A percentile compares a stretch with the other conserved stretches of the same genome.
Conservation (phyloP, 2,113 vertebrate genomes). For the Ictalurus punctatus region DNA sequence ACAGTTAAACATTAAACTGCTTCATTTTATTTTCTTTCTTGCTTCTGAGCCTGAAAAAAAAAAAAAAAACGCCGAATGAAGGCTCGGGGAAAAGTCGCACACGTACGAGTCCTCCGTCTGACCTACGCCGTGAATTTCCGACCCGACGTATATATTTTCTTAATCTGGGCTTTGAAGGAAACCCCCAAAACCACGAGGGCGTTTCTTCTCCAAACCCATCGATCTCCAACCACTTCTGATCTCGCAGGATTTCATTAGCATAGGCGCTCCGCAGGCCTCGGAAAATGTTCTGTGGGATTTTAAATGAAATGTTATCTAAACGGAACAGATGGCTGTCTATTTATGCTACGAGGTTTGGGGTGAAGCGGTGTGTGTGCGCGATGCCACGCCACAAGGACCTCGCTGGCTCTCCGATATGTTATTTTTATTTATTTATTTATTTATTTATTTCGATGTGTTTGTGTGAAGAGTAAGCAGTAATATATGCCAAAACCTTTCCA, state of each 20-base stretch:
- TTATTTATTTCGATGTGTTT: conserved; percentile 6
- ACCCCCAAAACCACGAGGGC: conserved; percentile 71
- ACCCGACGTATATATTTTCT: conserved; percentile 56
- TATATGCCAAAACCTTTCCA: conserved; percentile 18
- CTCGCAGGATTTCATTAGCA: conserved; percentile 62
- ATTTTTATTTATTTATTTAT: conserved; percentile 22
- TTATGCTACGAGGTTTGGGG: conserved; percentile 42
- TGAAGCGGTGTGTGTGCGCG: not conserved
- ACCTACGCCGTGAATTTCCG: conserved; percentile 62
- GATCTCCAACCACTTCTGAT: conserved; percentile 72
- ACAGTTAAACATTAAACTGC: not conserved
- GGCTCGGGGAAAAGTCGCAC: not conserved
- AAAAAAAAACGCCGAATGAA: conserved; percentile 50
- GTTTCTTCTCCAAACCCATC: conserved; percentile 64
- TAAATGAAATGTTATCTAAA: conserved; percentile 43
- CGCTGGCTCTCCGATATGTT: conserved; percentile 11
- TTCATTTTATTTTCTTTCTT: not conserved
- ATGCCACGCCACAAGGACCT: conserved; percentile 39
- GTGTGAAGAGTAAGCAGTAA: not conserved
- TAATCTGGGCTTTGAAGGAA: conserved; percentile 60
- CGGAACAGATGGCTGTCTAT: conserved; percentile 46
- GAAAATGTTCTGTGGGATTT: conserved; percentile 37
- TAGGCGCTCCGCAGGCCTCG: conserved; percentile 25
- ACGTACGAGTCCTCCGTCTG: conserved; percentile 64
- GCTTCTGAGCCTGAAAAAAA: conserved; percentile 48